Percentiles rank a stretch among this genome's conserved stretches.
Evolutionary conservation across 1,140 invertebrate species (phyloP).

Genomic region (Xylocopa sonorina): DNA sequence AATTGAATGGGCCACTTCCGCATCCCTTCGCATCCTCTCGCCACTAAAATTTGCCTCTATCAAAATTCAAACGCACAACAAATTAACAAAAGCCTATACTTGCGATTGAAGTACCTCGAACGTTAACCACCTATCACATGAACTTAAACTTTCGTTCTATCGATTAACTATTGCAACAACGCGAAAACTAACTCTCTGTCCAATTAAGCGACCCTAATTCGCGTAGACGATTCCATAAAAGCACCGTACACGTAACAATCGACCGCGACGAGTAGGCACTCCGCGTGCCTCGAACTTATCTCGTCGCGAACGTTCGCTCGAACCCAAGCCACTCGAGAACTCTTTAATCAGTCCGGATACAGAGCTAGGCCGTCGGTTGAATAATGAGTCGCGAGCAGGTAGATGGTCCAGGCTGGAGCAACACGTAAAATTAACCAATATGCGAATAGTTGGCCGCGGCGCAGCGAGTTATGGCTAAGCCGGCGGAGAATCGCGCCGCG

Average conservation of each 20-base stretch:
- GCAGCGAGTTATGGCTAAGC: constrained; percentile 59
- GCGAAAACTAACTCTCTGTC: neutral
- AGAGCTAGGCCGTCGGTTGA: constrained; percentile 12
- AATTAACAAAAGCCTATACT: too few species aligned
- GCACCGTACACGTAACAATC: neutral
- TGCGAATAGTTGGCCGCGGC: constrained; percentile 59
- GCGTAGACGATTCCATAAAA: neutral
- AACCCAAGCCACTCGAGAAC: neutral
- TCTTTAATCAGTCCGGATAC: constrained; percentile 22
- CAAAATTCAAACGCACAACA: neutral
- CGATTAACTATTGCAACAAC: neutral
- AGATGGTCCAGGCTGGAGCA: constrained; percentile 40
- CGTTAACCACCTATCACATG: too few species aligned
- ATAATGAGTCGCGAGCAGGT: constrained; percentile 46
- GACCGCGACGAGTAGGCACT: neutral
- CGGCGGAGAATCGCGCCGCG: constrained; percentile 50
- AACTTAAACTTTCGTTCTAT: too few species aligned
- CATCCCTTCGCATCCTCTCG: neutral
- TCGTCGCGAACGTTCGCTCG: neutral
- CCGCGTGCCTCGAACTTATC: neutral
- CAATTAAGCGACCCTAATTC: too few species aligned
- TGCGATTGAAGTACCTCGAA: too few species aligned
- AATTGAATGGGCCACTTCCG: neutral
- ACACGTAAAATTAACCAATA: constrained; percentile 68
- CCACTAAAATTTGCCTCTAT: neutral